These are phyloP conservation scores for Nibea albiflora DNA, from an alignment of 2,113 vertebrate species.

Conservation along the genomic window DNA sequence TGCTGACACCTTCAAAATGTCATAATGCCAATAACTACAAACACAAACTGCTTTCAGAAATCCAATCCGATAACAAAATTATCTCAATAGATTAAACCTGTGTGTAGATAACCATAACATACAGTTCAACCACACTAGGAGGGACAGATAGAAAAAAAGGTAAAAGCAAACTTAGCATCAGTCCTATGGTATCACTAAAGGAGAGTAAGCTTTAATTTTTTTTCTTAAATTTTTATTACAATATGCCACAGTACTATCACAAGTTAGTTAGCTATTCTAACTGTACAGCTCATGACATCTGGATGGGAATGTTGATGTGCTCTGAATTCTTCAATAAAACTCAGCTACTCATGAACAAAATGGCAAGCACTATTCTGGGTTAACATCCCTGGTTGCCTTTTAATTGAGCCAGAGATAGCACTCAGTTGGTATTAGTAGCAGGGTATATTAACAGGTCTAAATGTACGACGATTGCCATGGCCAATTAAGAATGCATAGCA, in stretches of 20 bases:
- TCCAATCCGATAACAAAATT: neutral
- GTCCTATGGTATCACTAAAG: neutral
- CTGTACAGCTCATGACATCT: no score
- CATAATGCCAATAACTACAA: neutral
- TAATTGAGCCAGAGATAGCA: slow-evolving; percentile 1
- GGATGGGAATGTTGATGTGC: neutral
- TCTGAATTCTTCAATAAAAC: neutral
- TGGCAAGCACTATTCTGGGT: neutral
- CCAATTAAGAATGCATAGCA: neutral
- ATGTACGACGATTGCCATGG: neutral
- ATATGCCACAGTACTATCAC: no score
- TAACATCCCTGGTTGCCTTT: neutral
- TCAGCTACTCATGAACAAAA: neutral
- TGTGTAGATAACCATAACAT: neutral
- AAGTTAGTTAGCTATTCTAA: no score
- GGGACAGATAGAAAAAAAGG: neutral
- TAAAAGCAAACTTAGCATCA: neutral
- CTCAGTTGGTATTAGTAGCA: neutral
- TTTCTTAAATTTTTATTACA: no score
- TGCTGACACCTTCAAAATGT: neutral
- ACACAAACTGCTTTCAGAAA: neutral
- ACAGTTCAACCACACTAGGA: neutral
- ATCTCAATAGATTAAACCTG: neutral
- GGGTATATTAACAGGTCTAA: neutral
- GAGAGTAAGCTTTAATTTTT: neutral